phyloP scores from a whole-genome alignment of 2,113 vertebrate genomes.

The Megaptera novaeangliae region DNA sequence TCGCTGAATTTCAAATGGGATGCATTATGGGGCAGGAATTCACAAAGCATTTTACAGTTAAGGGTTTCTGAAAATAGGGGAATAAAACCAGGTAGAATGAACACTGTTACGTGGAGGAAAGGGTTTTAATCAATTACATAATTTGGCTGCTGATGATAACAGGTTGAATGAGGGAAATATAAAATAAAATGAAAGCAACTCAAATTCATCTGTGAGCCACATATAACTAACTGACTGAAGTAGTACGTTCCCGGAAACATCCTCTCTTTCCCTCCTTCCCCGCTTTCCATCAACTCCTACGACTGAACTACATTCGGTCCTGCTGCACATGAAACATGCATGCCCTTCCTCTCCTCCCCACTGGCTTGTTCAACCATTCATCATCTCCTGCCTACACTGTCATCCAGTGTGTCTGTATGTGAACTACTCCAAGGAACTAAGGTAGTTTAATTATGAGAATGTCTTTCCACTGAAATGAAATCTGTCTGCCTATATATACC shows the following conservation, averaged over 20 bases:
- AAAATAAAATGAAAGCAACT: neutral
- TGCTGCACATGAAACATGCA: neutral
- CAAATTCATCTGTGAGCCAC: neutral
- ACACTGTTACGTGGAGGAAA: neutral
- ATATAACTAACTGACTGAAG: neutral
- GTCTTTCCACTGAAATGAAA: neutral
- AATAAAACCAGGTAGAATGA: neutral
- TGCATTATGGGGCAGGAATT: neutral
- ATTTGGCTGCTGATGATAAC: neutral
- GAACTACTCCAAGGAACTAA: neutral
- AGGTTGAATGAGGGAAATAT: neutral
- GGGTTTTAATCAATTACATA: neutral
- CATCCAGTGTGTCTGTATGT: neutral
- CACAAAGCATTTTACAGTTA: constrained; percentile 21
- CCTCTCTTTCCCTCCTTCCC: neutral
- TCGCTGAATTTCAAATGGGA: constrained; percentile 22
- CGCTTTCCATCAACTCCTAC: neutral
- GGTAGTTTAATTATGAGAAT: neutral
- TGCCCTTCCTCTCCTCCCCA: neutral
- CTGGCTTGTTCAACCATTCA: neutral
- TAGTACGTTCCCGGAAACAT: neutral
- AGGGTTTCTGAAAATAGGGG: neutral
- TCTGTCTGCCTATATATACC: neutral
- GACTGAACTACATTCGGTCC: neutral
- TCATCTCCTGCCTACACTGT: neutral